phyloP scores from a whole-genome alignment of 2,113 vertebrate genomes.

The Burhinus bistriatus region DNA sequence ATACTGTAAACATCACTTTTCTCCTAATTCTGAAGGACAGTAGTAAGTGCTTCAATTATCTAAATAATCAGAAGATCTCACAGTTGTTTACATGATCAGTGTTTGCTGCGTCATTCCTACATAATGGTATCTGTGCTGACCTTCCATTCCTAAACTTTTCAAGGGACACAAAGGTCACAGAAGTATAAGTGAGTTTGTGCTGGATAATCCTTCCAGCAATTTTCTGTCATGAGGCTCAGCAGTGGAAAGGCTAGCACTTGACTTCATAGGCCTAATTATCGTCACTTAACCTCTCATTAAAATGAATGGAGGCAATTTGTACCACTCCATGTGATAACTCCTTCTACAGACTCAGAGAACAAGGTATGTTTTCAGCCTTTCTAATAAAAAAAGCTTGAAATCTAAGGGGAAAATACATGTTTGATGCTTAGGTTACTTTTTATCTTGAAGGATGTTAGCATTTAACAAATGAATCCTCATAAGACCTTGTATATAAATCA shows the following conservation, averaged over 20 bases:
- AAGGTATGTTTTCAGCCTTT: not conserved
- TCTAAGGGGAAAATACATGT: not conserved
- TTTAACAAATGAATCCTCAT: not conserved
- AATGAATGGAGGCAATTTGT: conserved; percentile 17
- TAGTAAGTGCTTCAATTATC: conserved; percentile 30
- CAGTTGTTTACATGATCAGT: conserved; percentile 27
- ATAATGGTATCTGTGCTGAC: conserved; percentile 2
- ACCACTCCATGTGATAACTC: not conserved
- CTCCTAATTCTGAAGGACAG: conserved; percentile 29
- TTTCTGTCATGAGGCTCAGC: conserved; percentile 19
- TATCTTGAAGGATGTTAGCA: not conserved
- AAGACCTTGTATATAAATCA: not conserved
- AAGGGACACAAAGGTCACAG: not conserved
- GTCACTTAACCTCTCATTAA: conserved; percentile 56
- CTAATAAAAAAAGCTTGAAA: not conserved
- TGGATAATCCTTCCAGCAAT: conserved; percentile 21
- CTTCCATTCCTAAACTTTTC: conserved; percentile 38
- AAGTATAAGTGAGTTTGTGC: conserved; percentile 22
- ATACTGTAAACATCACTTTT: conserved; percentile 41
- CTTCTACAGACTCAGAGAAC: not conserved
- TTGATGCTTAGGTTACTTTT: not conserved
- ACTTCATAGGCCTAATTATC: conserved; percentile 29
- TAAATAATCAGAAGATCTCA: conserved; percentile 28
- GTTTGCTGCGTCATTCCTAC: conserved; percentile 58
- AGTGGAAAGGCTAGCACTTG: conserved; percentile 16